Conservation (phyloP, 2,113 vertebrate species). For the Carassius carassius region DNA sequence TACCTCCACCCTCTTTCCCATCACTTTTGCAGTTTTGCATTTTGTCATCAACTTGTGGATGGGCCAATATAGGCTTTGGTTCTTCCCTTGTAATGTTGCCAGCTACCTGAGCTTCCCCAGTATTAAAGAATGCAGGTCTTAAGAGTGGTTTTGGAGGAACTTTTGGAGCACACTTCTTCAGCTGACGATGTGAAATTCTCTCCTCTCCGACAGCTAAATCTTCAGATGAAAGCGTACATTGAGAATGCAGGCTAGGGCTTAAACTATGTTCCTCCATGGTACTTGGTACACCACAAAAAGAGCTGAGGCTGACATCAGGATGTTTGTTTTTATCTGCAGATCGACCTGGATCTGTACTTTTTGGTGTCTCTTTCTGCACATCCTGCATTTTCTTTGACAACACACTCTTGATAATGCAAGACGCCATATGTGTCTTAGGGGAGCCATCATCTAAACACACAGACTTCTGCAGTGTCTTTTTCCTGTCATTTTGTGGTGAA, state of each 20-base stretch:
- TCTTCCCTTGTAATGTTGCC: slow-evolving; percentile 42
- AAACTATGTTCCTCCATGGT: slow-evolving; percentile 55
- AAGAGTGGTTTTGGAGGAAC: slow-evolving; percentile 58
- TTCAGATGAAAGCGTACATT: slow-evolving; percentile 75
- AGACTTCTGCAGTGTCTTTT: slow-evolving; percentile 78
- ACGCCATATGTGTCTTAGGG: slow-evolving; percentile 82
- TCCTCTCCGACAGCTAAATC: slow-evolving; percentile 61
- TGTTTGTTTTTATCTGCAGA: slow-evolving; percentile 53
- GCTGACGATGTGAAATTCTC: slow-evolving; percentile 48
- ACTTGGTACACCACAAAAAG: slow-evolving; percentile 54
- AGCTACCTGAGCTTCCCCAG: slow-evolving; percentile 56
- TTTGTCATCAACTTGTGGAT: slow-evolving; percentile 62
- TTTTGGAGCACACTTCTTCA: slow-evolving; percentile 46
- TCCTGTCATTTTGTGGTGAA: slow-evolving; percentile 57
- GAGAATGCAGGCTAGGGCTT: slow-evolving; percentile 72
- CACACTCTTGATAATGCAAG: slow-evolving; percentile 86
- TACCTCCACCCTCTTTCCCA: slow-evolving; percentile 53
- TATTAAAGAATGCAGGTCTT: slow-evolving; percentile 62
- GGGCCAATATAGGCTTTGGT: slow-evolving; percentile 59
- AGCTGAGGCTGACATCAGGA: slow-evolving; percentile 32
- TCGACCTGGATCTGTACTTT: slow-evolving; percentile 47
- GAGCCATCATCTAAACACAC: slow-evolving; percentile 80
- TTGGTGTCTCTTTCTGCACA: slow-evolving; percentile 63
- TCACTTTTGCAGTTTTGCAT: slow-evolving; percentile 16
- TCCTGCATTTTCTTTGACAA: slow-evolving; percentile 88